Evolutionary conservation across 2,113 vertebrate genomes (phyloP).

Genomic region (Ifrita kowaldi): DNA sequence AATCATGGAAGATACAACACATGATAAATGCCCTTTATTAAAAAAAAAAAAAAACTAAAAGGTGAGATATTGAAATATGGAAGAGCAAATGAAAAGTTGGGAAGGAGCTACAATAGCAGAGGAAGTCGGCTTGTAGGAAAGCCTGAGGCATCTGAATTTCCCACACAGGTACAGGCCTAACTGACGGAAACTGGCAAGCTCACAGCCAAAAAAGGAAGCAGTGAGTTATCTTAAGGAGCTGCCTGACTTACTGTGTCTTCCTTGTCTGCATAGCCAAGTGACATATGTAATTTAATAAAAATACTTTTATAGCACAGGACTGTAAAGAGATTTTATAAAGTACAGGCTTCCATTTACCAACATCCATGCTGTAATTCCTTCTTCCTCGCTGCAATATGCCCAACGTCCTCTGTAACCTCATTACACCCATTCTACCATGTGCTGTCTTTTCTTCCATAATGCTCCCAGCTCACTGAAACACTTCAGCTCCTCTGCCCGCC

Average conservation of each 20-base stretch:
- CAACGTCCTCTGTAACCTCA: neutral
- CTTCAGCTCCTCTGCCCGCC: neutral
- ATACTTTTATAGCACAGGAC: neutral
- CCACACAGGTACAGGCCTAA: neutral
- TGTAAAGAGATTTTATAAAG: neutral
- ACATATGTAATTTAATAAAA: constrained; percentile 1
- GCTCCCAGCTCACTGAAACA: neutral
- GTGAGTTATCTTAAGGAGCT: neutral
- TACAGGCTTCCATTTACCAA: neutral
- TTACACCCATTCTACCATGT: neutral
- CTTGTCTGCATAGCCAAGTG: neutral
- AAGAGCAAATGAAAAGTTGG: neutral
- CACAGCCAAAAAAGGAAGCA: neutral
- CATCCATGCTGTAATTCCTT: neutral
- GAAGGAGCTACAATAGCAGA: neutral
- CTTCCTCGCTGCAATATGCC: neutral
- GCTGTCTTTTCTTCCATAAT: neutral
- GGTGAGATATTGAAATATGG: neutral
- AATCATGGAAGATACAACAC: neutral
- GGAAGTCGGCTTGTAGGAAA: neutral
- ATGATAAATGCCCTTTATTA: neutral
- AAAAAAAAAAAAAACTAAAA: fast-evolving
- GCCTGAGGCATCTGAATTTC: neutral
- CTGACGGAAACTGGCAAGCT: neutral
- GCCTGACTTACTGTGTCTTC: neutral